phyloP scores from a whole-genome alignment of 2,113 vertebrate species.

The Callipepla squamata region DNA sequence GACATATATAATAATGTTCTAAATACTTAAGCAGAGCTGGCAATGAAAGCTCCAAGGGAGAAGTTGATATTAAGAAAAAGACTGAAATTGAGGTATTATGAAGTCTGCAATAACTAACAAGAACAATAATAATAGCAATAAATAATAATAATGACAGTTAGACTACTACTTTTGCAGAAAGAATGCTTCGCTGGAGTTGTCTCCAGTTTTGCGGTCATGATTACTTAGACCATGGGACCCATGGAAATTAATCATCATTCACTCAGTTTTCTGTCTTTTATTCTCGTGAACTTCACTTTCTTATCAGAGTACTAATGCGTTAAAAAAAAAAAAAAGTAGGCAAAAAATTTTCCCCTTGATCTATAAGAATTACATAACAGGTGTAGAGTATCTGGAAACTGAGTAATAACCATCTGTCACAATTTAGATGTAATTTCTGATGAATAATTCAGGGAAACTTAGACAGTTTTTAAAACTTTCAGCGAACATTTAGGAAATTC shows the following conservation, averaged over 20 bases:
- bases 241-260: accelerated
- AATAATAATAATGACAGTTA: not conserved
- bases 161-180: not conserved
- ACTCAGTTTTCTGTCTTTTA: not conserved
- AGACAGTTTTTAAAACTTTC: not conserved
- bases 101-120: not conserved
- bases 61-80: not conserved
- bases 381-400: accelerated
- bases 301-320: not conserved
- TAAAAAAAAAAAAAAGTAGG: not conserved
- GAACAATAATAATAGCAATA: not conserved
- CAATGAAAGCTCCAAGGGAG: not conserved
- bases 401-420: not conserved
- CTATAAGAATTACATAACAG: not conserved
- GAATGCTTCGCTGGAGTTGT: not conserved
- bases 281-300: not conserved
- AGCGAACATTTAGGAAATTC: not conserved
- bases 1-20: not conserved
- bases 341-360: not conserved
- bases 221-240: not conserved
- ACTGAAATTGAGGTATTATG: not conserved
- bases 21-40: not conserved
- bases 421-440: not conserved
- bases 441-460: not conserved
- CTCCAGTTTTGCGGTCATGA: not conserved